Evolutionary conservation across 2,888 invertebrate species (phyloP), one percentile per base, ranked within the genome.

Genomic region (Epistrophella euchroma): DNA sequence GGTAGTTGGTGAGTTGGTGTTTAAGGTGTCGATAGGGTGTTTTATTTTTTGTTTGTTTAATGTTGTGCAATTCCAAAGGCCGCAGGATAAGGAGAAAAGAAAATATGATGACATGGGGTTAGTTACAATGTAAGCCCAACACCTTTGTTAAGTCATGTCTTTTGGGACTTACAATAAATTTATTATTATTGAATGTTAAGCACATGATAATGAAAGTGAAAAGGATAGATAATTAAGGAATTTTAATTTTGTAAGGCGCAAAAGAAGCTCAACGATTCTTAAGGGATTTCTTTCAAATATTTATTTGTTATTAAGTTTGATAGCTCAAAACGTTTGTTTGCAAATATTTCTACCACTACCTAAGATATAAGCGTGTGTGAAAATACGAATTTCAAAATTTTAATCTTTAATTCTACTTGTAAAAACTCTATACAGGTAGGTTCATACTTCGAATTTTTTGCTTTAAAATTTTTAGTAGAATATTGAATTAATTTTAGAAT

Each of bases 61-160:
- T 88, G 58, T 88, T 17, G 43, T 35, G 75, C 83, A 35, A 75
- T 71, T 58, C 88, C 77, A 75, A 77, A 71, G 66, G 78, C 79
- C 72, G 64, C 73, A 78, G 86, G 73, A 88, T 72, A 87, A 72
- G 85, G 88, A 88, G 82, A 88, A 88, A 89, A 89, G 84, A 88
- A 79, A 88, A 88, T 68, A 88, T 88, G 87, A 87, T 83, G 88
- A 88, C 62, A 85, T 87, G 84, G 88, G 78, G 89, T 89, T 89
- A 89, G 89, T 89, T 89, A 89, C 89, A 89, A 83, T 88, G 88
- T 87, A 60, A 83, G 85, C 89, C 89, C 89, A 88, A 85, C 89
- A 89, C 89, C 89, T 77, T 22, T 22, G 72, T 80, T 83, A 75
- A 40, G 58, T 68, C 35, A 74, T 70, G 35, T 74, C 11, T 50